These are phyloP conservation scores for Mola mola DNA, from an alignment of 2,113 vertebrate species.

Conservation along the genomic window DNA sequence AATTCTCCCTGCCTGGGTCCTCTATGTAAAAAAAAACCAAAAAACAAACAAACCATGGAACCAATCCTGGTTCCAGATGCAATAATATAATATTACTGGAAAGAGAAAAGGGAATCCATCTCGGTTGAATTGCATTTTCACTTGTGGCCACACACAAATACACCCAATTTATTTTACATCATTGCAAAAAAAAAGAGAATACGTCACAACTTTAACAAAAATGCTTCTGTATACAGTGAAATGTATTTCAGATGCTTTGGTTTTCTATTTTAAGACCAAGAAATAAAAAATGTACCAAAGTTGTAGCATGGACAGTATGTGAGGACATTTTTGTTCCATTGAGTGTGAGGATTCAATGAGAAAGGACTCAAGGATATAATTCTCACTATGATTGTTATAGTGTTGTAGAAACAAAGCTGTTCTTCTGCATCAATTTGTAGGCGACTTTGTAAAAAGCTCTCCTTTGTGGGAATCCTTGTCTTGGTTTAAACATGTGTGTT, in stretches of 20 bases:
- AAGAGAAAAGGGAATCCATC: constrained; percentile 86
- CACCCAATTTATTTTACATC: constrained; percentile 96
- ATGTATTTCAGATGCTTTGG: constrained; percentile 86
- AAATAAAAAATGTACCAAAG: constrained; percentile 66
- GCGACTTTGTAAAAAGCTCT: too few relatives aligned
- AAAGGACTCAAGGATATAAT: constrained; percentile 62
- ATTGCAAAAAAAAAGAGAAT: constrained; percentile 84
- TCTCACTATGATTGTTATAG: constrained; percentile 74
- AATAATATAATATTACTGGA: constrained; percentile 92
- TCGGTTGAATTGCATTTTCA: constrained; percentile 85
- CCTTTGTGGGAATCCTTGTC: too few relatives aligned
- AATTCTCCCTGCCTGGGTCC: too few relatives aligned
- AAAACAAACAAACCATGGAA: too few relatives aligned
- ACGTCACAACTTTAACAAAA: constrained; percentile 91
- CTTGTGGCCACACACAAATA: constrained; percentile 95
- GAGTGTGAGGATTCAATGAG: constrained; percentile 67
- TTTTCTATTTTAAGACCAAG: constrained; percentile 79
- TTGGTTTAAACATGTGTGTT: too few relatives aligned
- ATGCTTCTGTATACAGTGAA: constrained; percentile 89
- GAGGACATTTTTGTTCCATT: constrained; percentile 70
- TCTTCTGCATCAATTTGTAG: too few relatives aligned
- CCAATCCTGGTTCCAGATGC: too few relatives aligned
- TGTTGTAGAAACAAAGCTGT: too few relatives aligned
- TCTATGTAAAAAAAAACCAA: too few relatives aligned
- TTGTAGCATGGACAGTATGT: constrained; percentile 69